These are phyloP conservation scores for Leptinotarsa haldemani DNA, from an alignment of 2,888 invertebrate species.

Conservation along the genomic window DNA sequence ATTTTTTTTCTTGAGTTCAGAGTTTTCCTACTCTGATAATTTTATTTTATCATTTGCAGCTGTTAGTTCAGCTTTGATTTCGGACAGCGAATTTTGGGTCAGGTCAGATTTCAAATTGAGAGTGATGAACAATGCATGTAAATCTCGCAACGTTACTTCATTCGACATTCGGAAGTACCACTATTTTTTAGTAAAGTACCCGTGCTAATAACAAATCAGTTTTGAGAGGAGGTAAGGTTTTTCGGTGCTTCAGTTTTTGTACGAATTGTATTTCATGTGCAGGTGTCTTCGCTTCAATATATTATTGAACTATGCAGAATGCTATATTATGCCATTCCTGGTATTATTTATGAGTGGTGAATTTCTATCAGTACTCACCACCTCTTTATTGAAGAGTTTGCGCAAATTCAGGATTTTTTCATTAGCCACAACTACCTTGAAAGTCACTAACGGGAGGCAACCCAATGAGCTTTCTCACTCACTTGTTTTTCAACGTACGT, in stretches of 20 bases:
- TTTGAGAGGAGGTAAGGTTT: background rate
- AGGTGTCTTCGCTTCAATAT: background rate
- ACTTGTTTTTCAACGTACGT: too few relatives aligned
- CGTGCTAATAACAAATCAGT: background rate
- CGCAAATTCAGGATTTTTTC: background rate
- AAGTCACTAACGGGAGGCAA: background rate
- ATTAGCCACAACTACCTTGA: background rate
- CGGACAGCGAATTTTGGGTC: background rate
- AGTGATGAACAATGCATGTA: background rate
- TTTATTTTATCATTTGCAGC: background rate
- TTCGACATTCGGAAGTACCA: background rate
- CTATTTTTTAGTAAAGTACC: background rate
- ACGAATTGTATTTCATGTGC: background rate
- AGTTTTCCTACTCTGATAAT: background rate
- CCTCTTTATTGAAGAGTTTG: background rate
- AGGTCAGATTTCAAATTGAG: constrained; percentile 1
- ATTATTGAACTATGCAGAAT: constrained; percentile 1
- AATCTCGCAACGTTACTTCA: background rate
- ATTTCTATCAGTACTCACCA: background rate
- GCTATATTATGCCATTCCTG: background rate
- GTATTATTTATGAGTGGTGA: background rate
- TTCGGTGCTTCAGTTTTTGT: background rate
- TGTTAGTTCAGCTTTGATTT: background rate
- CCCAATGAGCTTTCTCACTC: background rate
- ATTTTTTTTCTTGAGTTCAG: background rate